These are phyloP conservation scores for Eristalinus sepulchralis DNA, from an alignment of 2,888 invertebrate genomes.

Conservation along the genomic window DNA sequence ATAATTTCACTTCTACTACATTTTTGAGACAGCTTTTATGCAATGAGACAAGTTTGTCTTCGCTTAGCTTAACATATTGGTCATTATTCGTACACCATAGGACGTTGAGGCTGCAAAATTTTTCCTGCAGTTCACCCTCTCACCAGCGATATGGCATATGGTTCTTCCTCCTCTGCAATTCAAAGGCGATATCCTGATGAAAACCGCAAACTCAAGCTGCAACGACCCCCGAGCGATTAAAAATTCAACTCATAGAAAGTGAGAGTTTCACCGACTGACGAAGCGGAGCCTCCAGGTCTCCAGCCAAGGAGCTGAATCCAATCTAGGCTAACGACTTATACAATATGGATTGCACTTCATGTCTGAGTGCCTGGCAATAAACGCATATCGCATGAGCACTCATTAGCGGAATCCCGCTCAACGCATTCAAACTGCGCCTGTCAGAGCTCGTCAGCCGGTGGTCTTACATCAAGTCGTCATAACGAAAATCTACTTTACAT, in stretches of 20 bases:
- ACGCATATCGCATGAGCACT: background rate
- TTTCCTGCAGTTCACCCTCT: no score
- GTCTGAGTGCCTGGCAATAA: background rate
- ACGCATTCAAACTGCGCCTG: background rate
- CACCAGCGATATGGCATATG: no score
- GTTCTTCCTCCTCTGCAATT: background rate
- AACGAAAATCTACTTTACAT: background rate
- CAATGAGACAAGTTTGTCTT: no score
- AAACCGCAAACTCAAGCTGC: background rate
- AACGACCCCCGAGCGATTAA: background rate
- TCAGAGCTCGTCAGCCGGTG: background rate
- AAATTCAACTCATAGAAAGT: background rate
- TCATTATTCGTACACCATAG: no score
- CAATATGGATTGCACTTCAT: background rate
- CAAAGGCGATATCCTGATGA: background rate
- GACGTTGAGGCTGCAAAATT: no score
- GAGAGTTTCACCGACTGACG: background rate
- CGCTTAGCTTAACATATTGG: no score
- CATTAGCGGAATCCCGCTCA: background rate
- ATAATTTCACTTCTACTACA: no score
- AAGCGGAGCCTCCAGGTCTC: background rate
- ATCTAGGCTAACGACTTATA: background rate
- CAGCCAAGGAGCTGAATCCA: background rate
- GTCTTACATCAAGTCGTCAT: background rate
- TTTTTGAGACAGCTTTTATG: no score